A percentile compares a stretch with the other conserved stretches of the same genome.
Evolutionary conservation across 2,113 vertebrate genomes (phyloP).

Genomic region (Blennius ocellaris): DNA sequence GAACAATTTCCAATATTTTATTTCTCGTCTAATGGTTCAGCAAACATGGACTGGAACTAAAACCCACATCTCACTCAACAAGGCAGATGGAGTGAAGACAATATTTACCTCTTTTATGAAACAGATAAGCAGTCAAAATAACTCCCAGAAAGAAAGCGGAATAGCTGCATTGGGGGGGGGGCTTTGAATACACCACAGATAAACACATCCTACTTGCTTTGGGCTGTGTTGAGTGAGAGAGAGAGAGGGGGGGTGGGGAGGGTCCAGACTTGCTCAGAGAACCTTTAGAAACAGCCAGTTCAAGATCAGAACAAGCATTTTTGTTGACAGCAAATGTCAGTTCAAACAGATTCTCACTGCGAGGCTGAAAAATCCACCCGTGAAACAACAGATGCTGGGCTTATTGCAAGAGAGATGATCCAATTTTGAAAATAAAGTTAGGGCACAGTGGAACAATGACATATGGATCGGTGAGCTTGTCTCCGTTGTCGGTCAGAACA

Average conservation of each 20-base stretch:
- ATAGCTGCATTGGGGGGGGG: not conserved
- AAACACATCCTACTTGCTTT: not conserved
- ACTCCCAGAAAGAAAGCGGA: not conserved
- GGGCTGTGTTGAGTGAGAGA: not conserved
- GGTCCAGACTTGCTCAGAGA: not conserved
- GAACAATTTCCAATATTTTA: constrained; percentile 1
- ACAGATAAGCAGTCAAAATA: not conserved
- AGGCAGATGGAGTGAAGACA: not conserved
- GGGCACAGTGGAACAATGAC: constrained; percentile 37
- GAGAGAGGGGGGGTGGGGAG: no score
- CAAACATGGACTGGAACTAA: not conserved
- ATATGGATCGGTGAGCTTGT: constrained; percentile 39
- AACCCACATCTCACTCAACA: not conserved
- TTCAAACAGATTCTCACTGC: constrained; percentile 26
- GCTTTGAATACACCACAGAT: not conserved
- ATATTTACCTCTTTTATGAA: not conserved
- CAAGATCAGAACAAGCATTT: constrained; percentile 6
- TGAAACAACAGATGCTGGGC: constrained; percentile 50
- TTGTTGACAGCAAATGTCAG: not conserved
- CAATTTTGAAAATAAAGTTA: constrained; percentile 28
- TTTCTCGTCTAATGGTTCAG: not conserved
- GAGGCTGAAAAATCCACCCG: constrained; percentile 6
- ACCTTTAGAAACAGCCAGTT: not conserved
- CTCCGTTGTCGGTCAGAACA: constrained; percentile 17
- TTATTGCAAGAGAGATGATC: constrained; percentile 53